Percentiles rank a stretch among this genome's conserved stretches.
These are phyloP conservation scores for Sylvietta virens DNA, from an alignment of 2,113 vertebrate genomes.

Conservation along the genomic window DNA sequence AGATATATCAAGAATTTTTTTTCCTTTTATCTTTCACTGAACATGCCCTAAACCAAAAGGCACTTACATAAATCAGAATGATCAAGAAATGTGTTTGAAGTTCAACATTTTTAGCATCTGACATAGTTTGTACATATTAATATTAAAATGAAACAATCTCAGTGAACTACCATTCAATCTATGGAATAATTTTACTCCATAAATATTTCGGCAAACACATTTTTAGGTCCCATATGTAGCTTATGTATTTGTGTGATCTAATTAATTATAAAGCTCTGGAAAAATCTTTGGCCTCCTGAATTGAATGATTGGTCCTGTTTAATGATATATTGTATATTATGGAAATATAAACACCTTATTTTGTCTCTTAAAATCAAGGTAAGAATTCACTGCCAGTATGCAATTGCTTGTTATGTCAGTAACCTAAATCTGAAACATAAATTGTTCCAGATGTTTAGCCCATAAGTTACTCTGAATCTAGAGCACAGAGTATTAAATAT, in stretches of 20 bases:
- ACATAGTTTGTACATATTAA: constrained; percentile 7
- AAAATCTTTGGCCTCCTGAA: background rate
- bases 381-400: background rate
- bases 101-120: background rate
- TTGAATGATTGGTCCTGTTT: background rate
- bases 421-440: background rate
- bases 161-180: background rate
- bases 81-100: constrained; percentile 17
- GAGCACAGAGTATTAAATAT: background rate
- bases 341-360: background rate
- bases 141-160: constrained; percentile 20
- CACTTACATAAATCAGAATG: background rate
- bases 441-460: background rate
- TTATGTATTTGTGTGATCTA: background rate
- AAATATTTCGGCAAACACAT: constrained; percentile 31
- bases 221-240: background rate
- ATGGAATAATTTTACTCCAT: constrained; percentile 31
- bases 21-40: constrained; percentile 29
- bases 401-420: background rate
- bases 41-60: background rate
- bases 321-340: background rate
- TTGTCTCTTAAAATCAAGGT: background rate
- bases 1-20: background rate
- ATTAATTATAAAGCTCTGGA: background rate
- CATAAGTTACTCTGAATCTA: background rate